Evolutionary conservation across 2,888 invertebrate genomes (phyloP).

Genomic region (Axea sp.): DNA sequence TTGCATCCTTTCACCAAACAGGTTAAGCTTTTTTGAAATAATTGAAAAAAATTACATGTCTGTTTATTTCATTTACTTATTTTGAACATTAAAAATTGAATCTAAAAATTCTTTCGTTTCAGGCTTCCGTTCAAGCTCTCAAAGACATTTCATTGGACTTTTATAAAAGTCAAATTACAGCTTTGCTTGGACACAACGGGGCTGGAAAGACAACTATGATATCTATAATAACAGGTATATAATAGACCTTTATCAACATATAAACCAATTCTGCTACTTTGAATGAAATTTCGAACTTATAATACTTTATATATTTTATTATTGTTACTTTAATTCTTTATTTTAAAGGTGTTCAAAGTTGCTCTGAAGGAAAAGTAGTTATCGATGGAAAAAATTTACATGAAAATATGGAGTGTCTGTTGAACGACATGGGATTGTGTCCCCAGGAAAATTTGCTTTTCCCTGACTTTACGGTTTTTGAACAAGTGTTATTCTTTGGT

Average conservation of each 20-base stretch:
- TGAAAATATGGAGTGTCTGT: constrained; percentile 82
- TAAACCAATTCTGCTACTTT: too few species aligned
- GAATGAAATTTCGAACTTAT: too few species aligned
- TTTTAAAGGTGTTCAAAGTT: constrained; percentile 87
- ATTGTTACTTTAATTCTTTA: too few species aligned
- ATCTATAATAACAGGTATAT: neutral
- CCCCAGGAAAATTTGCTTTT: constrained; percentile 94
- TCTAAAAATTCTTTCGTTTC: too few species aligned
- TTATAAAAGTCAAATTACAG: neutral
- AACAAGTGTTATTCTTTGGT: constrained; percentile 91
- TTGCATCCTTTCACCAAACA: neutral
- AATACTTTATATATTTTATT: too few species aligned
- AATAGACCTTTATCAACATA: too few species aligned
- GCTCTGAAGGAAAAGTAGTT: constrained; percentile 86
- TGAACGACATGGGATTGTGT: constrained; percentile 90
- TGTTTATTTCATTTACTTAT: too few species aligned
- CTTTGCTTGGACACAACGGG: neutral
- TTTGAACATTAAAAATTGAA: too few species aligned
- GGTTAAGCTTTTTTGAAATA: too few species aligned
- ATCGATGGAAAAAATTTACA: constrained; percentile 87
- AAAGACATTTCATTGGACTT: too few species aligned
- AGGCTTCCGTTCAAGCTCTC: too few species aligned
- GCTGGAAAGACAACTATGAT: neutral
- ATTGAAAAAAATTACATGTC: too few species aligned
- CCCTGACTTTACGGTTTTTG: constrained; percentile 88